These are phyloP conservation scores for Grantiella picta DNA, from an alignment of 2,113 vertebrate genomes.

Conservation along the genomic window DNA sequence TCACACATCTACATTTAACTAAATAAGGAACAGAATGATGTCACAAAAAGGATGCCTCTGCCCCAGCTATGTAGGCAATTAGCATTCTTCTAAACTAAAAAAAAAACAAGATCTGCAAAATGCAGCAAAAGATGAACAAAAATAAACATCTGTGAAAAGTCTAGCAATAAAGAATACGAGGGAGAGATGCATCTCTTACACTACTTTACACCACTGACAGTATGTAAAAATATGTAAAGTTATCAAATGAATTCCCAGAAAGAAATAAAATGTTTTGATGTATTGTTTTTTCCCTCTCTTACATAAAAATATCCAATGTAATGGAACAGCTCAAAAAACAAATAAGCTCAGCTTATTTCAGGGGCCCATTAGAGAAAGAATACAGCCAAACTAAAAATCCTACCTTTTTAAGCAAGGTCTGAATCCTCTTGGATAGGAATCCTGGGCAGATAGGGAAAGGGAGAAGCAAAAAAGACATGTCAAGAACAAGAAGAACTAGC, in stretches of 20 bases:
- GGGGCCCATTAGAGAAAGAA: neutral
- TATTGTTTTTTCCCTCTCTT: neutral
- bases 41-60: neutral
- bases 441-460: neutral
- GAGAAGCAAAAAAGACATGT: neutral
- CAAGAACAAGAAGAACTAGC: neutral
- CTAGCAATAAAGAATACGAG: neutral
- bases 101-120: neutral
- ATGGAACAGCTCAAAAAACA: neutral
- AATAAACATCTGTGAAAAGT: neutral
- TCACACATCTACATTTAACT: neutral
- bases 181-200: neutral
- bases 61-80: neutral
- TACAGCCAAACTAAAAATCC: neutral
- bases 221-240: neutral
- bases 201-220: neutral
- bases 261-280: neutral
- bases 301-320: neutral
- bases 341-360: neutral
- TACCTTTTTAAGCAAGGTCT: constrained; percentile 50
- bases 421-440: constrained; percentile 8
- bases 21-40: neutral
- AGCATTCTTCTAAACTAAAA: neutral
- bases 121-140: neutral
- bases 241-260: neutral